Evolutionary conservation across 2,888 invertebrate genomes (phyloP).

Genomic region (Hirtodrosophila histrioides): DNA sequence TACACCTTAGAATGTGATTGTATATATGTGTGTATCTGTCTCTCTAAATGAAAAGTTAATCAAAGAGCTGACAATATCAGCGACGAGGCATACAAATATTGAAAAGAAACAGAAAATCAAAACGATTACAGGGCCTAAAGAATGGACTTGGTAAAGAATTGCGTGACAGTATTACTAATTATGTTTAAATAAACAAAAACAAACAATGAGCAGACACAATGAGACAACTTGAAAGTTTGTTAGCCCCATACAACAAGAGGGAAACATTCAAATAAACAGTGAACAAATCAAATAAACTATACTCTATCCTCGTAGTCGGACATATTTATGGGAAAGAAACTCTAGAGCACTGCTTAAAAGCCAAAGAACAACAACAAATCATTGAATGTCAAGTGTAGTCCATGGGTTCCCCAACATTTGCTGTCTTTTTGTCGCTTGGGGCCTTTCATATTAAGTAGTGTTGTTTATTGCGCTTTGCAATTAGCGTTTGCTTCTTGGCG

Average conservation of each 20-base stretch:
- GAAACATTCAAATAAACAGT: conserved; percentile 31
- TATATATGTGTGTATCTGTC: conserved; percentile 2
- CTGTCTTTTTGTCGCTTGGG: background rate
- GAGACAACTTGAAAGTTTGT: conserved; percentile 51
- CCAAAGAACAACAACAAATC: conserved; percentile 17
- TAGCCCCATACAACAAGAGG: conserved; percentile 9
- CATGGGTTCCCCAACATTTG: background rate
- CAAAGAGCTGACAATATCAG: conserved; percentile 43
- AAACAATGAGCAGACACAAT: conserved; percentile 30
- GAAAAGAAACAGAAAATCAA: conserved; percentile 25
- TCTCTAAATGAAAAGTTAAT: conserved; percentile 59
- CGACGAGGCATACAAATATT: conserved; percentile 45
- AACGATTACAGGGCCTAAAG: conserved; percentile 36
- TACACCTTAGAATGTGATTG: conserved; percentile 52
- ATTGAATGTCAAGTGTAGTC: conserved; percentile 51
- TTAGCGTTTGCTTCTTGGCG: conserved; percentile 35
- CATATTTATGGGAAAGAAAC: conserved; percentile 45
- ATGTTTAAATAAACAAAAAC: conserved; percentile 49
- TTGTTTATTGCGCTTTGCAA: conserved; percentile 47
- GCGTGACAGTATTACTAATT: conserved; percentile 75
- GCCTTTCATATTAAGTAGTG: conserved; percentile 21
- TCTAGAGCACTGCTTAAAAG: conserved; percentile 9
- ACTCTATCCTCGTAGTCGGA: conserved; percentile 6
- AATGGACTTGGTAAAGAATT: conserved; percentile 44
- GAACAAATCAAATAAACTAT: conserved; percentile 38